Percentiles rank a stretch among this genome's conserved stretches.
These are phyloP conservation scores for Corythornis vintsioides DNA, from an alignment of 2,113 vertebrate genomes.

Conservation along the genomic window DNA sequence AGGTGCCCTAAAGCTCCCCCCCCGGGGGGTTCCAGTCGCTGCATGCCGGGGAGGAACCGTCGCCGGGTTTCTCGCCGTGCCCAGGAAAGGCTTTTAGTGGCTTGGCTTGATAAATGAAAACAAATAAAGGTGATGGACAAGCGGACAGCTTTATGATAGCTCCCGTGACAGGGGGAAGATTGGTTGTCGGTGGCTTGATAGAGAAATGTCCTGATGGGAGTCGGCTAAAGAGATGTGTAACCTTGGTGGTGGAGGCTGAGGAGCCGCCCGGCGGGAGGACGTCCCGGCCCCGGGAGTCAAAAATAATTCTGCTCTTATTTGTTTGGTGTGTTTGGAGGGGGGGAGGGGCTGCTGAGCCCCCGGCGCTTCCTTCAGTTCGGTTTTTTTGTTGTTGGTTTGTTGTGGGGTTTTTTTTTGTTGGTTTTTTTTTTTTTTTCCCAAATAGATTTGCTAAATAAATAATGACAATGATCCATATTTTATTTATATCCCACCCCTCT, in stretches of 20 bases:
- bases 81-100: not conserved
- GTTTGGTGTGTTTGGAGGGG: not conserved
- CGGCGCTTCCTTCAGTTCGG: too few relatives aligned
- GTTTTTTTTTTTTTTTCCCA: not conserved
- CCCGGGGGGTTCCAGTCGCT: too few relatives aligned
- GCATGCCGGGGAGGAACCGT: not conserved
- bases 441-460: slow-evolving; percentile 53
- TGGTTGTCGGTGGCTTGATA: slow-evolving; percentile 24
- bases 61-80: not conserved
- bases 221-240: not conserved
- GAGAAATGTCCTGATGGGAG: slow-evolving; percentile 23
- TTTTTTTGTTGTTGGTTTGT: too few relatives aligned
- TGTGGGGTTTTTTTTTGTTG: too few relatives aligned
- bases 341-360: not conserved
- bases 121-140: slow-evolving; percentile 45
- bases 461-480: not conserved
- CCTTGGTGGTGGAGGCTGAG: slow-evolving; percentile 6
- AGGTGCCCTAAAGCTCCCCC: not conserved
- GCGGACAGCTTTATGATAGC: slow-evolving; percentile 26
- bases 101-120: slow-evolving; percentile 37
- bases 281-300: not conserved
- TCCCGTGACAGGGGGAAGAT: slow-evolving; percentile 35
- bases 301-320: slow-evolving; percentile 18
- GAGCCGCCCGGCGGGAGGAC: not conserved
- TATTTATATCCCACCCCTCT: slow-evolving; percentile 28